Evolutionary conservation across 1,140 invertebrate genomes (phyloP).

Genomic region (Macrosteles quadrilineatus): DNA sequence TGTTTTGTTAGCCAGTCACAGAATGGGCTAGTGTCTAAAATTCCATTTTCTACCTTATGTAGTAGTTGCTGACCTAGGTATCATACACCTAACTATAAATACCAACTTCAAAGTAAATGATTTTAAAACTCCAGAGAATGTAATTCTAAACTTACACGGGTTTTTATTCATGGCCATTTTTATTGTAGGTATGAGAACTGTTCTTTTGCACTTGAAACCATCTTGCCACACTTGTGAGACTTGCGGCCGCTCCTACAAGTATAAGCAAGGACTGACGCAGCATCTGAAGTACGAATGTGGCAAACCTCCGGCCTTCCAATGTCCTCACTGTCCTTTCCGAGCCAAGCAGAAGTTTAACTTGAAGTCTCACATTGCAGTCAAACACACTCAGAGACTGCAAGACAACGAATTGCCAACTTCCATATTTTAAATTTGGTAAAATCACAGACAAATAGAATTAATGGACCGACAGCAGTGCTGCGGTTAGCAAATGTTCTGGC

Average conservation of each 20-base stretch:
- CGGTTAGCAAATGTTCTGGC: constrained; percentile 45
- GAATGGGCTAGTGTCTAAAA: no score
- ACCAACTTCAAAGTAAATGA: no score
- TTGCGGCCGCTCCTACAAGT: constrained; percentile 40
- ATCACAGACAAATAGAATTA: not conserved
- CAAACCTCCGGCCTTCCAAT: constrained; percentile 51
- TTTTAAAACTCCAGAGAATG: no score
- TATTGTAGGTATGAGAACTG: not conserved
- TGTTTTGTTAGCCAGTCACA: no score
- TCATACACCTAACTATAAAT: no score
- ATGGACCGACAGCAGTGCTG: not conserved
- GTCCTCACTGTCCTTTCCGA: constrained; percentile 33
- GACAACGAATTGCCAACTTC: constrained; percentile 54
- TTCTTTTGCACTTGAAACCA: constrained; percentile 6
- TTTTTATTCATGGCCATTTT: no score
- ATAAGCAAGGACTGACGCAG: constrained; percentile 31
- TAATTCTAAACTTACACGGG: no score
- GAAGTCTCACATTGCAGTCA: constrained; percentile 28
- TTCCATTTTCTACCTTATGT: no score
- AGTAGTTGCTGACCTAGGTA: no score
- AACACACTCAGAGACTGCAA: constrained; percentile 32
- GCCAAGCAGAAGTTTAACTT: constrained; percentile 36
- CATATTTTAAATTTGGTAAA: constrained; percentile 49
- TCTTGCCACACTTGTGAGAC: constrained; percentile 23
- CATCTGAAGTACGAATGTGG: constrained; percentile 60